phyloP scores from a whole-genome alignment of 2,797 vertebrate genomes.

The Scyliorhinus canicula region DNA sequence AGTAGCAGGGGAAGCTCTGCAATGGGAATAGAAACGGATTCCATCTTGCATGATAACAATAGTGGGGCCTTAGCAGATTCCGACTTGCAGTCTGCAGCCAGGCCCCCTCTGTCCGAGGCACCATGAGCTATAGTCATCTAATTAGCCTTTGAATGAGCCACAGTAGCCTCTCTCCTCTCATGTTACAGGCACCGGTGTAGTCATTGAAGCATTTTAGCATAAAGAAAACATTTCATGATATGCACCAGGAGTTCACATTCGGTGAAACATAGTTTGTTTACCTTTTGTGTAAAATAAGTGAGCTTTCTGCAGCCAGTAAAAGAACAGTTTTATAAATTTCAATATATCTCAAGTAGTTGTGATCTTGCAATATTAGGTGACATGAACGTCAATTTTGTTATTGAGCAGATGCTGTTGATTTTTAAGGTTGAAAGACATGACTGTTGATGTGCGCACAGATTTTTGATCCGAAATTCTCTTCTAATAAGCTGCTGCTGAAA shows the following conservation, averaged over 20 bases:
- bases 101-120: background rate
- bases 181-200: background rate
- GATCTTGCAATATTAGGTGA: background rate
- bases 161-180: background rate
- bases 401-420: background rate
- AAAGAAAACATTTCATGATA: background rate
- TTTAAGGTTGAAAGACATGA: background rate
- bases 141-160: background rate
- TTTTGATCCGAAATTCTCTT: background rate
- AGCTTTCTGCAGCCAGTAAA: background rate
- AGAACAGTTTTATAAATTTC: background rate
- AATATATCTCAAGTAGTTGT: background rate
- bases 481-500: background rate
- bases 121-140: background rate
- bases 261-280: background rate
- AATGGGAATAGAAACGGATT: background rate
- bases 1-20: background rate
- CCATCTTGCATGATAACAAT: background rate
- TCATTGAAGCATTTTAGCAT: background rate
- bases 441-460: background rate
- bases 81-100: background rate
- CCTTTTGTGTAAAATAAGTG: background rate
- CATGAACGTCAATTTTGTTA: background rate
- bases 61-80: background rate
- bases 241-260: background rate